Conservation (phyloP, 2,113 vertebrate genomes). For the Cephalopterus ornatus region DNA sequence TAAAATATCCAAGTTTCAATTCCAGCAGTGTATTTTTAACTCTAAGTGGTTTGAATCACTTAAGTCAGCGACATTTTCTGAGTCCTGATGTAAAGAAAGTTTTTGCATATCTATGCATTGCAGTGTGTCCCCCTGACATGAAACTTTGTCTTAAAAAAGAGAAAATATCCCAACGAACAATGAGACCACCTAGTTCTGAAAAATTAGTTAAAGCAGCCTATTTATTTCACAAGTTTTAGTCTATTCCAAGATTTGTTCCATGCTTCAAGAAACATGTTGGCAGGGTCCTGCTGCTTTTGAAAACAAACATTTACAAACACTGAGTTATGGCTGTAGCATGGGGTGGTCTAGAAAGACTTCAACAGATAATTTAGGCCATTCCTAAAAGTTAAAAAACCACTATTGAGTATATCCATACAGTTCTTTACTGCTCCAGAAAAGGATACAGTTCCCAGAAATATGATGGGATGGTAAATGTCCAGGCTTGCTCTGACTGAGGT, state of each 20-base stretch:
- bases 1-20: not conserved
- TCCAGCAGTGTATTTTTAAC: not conserved
- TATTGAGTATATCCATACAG: rapidly evolving
- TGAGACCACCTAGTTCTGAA: not conserved
- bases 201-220: not conserved
- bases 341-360: slow-evolving; percentile 5
- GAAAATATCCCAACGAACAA: not conserved
- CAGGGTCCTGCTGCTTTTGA: not conserved
- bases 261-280: not conserved
- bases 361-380: not conserved
- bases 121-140: not conserved
- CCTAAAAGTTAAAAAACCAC: not conserved
- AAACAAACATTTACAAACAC: not conserved
- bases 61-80: not conserved
- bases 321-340: not conserved
- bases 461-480: not conserved
- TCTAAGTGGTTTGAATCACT: not conserved
- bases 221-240: not conserved
- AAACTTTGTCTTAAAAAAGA: not conserved
- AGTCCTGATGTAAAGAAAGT: not conserved
- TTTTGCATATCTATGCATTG: not conserved
- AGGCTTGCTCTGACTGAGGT: not conserved
- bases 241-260: not conserved
- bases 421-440: not conserved
- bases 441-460: not conserved